Evolutionary conservation across 1,140 invertebrate genomes (phyloP).

Genomic region (Zaprionus taronus): DNA sequence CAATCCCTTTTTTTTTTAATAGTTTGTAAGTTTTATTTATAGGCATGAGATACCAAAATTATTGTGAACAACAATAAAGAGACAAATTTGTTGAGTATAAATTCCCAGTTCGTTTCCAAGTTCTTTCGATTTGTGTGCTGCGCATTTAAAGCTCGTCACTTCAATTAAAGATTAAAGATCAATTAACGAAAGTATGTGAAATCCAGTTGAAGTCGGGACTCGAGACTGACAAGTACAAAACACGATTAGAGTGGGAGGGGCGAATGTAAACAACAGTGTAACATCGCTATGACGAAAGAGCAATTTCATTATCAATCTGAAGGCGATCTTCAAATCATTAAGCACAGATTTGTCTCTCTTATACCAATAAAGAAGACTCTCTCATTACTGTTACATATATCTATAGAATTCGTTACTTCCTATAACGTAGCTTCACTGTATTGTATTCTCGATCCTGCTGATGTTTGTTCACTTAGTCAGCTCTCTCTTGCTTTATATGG

Average conservation of each 20-base stretch:
- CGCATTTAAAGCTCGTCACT: not conserved
- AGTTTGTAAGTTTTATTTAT: conserved; percentile 68
- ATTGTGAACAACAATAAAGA: conserved; percentile 54
- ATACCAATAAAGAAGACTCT: no score
- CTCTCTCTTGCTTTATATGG: not conserved
- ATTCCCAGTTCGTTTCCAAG: conserved; percentile 5
- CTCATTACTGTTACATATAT: not conserved
- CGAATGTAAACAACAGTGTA: not conserved
- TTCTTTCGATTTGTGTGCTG: not conserved
- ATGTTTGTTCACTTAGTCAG: not conserved
- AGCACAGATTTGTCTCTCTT: no score
- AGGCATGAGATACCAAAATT: conserved; percentile 48
- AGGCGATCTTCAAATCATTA: no score
- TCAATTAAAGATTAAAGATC: not conserved
- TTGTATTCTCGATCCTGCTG: not conserved
- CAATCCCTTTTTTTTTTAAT: conserved; percentile 42
- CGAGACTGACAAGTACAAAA: not conserved
- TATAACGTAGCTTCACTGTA: not conserved
- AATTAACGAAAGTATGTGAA: conserved; percentile 1
- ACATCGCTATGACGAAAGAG: not conserved
- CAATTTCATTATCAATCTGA: no score
- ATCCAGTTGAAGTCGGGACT: not conserved
- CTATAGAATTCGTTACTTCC: not conserved
- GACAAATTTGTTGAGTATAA: conserved; percentile 30
- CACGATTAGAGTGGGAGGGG: not conserved